These are phyloP conservation scores for Myxocyprinus asiaticus DNA, from an alignment of 2,113 vertebrate species.

Conservation along the genomic window DNA sequence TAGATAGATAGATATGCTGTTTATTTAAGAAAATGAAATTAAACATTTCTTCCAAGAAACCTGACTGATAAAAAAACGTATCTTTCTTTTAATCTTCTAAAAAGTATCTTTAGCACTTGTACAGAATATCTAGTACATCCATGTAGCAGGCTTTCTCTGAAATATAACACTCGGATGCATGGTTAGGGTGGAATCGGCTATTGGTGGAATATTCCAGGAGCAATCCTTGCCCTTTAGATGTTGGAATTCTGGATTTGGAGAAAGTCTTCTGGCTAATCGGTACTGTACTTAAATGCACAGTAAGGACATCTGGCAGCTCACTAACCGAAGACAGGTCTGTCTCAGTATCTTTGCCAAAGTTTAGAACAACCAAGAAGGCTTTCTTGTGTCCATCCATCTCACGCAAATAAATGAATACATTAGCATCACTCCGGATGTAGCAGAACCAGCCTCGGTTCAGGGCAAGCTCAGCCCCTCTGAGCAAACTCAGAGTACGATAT, in stretches of 20 bases:
- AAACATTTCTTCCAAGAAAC: background rate
- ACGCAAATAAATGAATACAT: slow-evolving; percentile 80
- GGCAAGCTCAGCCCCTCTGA: slow-evolving; percentile 76
- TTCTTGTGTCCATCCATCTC: slow-evolving; percentile 84
- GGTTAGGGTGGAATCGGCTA: slow-evolving; percentile 71
- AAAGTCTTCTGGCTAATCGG: slow-evolving; percentile 55
- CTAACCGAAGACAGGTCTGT: slow-evolving; percentile 75
- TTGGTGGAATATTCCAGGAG: slow-evolving; percentile 80
- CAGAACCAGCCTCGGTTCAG: slow-evolving; percentile 92
- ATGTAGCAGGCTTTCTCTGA: slow-evolving; percentile 90
- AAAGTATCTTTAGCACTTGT: slow-evolving; percentile 69
- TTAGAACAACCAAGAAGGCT: slow-evolving; percentile 86
- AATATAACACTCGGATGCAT: slow-evolving; percentile 80
- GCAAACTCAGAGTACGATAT: slow-evolving; percentile 79
- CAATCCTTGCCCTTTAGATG: slow-evolving; percentile 83
- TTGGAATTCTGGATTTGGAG: slow-evolving; percentile 67
- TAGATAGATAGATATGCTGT: too few relatives aligned
- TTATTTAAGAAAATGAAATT: background rate
- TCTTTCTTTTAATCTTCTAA: background rate
- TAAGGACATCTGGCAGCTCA: slow-evolving; percentile 74
- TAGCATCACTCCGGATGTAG: slow-evolving; percentile 72
- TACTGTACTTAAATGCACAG: slow-evolving; percentile 81
- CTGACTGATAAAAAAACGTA: background rate
- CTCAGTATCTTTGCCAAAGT: slow-evolving; percentile 77
- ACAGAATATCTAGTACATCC: slow-evolving; percentile 77